Percentiles rank a stretch among this genome's conserved stretches.
phyloP scores from a whole-genome alignment of 2,797 vertebrate species.

The Semotilus atromaculatus region DNA sequence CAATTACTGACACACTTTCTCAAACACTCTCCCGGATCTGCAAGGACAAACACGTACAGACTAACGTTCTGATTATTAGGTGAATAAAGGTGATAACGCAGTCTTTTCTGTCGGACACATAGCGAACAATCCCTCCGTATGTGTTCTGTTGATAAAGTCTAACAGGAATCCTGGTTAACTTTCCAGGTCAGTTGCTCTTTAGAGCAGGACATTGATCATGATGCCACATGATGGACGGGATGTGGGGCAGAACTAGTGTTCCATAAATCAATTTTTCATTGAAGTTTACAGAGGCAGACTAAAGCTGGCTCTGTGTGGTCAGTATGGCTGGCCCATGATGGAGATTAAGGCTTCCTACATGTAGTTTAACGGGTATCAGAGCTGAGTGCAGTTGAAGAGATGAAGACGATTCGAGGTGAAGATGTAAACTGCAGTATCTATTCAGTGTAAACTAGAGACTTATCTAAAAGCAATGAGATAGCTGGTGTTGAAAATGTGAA shows the following conservation, averaged over 20 bases:
- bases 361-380: neutral
- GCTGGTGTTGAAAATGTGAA: neutral
- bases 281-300: slow-evolving; percentile 45
- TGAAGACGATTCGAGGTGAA: neutral
- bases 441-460: neutral
- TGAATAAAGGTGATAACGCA: slow-evolving; percentile 49
- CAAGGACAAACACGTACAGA: slow-evolving; percentile 50
- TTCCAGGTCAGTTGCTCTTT: slow-evolving; percentile 75
- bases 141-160: slow-evolving; percentile 69
- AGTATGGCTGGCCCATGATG: neutral
- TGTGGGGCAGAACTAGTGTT: slow-evolving; percentile 71
- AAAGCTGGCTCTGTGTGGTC: slow-evolving; percentile 21
- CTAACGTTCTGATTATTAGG: slow-evolving; percentile 17
- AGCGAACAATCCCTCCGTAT: slow-evolving; percentile 55
- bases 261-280: slow-evolving; percentile 79
- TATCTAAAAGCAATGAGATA: neutral
- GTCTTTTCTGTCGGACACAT: slow-evolving; percentile 63
- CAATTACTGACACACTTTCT: slow-evolving; percentile 36
- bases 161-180: slow-evolving; percentile 64
- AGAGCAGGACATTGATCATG: slow-evolving; percentile 77
- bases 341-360: neutral
- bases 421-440: neutral
- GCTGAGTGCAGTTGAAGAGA: neutral
- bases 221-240: slow-evolving; percentile 72
- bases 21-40: neutral